Conservation (phyloP, 2,888 invertebrate genomes). For the Acrocyrtus sp. region DNA sequence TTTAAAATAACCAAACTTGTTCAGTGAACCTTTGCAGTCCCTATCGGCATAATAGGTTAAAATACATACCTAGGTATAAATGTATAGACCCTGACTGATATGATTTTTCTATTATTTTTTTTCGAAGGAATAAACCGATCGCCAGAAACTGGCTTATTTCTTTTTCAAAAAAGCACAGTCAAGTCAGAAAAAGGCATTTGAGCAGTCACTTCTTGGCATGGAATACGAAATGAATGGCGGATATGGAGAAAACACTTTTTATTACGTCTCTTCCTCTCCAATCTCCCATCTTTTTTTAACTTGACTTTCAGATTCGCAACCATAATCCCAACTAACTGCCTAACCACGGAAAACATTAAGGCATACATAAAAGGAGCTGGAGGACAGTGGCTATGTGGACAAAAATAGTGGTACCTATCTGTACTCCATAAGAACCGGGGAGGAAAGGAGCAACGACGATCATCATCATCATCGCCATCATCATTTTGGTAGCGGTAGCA, state of each 20-base stretch:
- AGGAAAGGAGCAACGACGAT: too few species aligned
- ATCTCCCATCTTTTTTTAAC: constrained; percentile 40
- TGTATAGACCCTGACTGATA: not conserved
- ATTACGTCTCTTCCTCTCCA: constrained; percentile 46
- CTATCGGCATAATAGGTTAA: too few species aligned
- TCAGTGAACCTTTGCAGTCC: constrained; percentile 14
- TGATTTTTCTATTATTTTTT: too few species aligned
- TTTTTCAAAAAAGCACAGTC: constrained; percentile 10
- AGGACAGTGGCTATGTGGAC: constrained; percentile 10
- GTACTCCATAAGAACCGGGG: too few species aligned
- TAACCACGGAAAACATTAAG: constrained; percentile 51
- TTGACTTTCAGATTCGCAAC: constrained; percentile 53
- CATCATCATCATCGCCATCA: too few species aligned
- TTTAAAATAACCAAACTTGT: constrained; percentile 21
- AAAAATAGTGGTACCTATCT: too few species aligned
- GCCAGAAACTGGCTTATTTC: too few species aligned
- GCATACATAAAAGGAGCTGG: constrained; percentile 13
- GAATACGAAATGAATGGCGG: constrained; percentile 53
- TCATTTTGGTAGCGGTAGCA: too few species aligned
- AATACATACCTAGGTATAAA: too few species aligned
- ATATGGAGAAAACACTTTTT: constrained; percentile 52
- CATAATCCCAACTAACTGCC: constrained; percentile 47
- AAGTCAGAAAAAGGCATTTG: too few species aligned
- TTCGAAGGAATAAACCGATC: too few species aligned
- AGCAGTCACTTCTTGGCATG: constrained; percentile 42